Base-by-base conservation (phyloP, 2,888 invertebrate genomes). In the Xestobium rufovillosum region DNA sequence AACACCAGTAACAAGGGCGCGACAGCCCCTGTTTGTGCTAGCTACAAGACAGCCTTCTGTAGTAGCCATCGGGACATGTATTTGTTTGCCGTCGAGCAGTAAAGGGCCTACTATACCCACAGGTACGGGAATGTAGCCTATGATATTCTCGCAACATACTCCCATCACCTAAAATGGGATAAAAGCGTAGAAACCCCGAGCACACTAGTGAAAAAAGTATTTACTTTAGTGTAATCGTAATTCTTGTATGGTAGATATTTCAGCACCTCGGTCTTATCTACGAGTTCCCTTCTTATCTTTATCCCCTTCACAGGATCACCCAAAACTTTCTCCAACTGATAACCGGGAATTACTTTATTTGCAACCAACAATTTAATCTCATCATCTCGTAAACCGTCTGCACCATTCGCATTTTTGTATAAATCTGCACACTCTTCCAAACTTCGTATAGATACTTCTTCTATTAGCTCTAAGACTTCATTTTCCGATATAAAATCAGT, bases 41-140 rank as follows among this genome's bases (percentile, higher is more conserved):
- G 97, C 97, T 0, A 97, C 88, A 34, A 98, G 69, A 36, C 95
- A 96, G 0, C 97, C 97, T 68, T 97, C 97, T 0, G 97, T 98
- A 0, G 97, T 98, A 3, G 97, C 95, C 91, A 98, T 87, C 3
- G 97, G 97, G 36, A 97, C 82, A 66, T 83, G 80, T 55, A 82
- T 83, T 9, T 74, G 60, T 45, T 79, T 73, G 0, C 83, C 88
- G 63, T 96, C 89, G 1, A 96, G 69, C 0, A 81, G 63, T 14
- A 98, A 67, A 0, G 97, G 97, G 0, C 97, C 97, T 2, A 89
- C 96, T 44, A 91, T 80, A 0, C 97, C 97, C 0, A 27, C 80
- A 0, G 97, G 97, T 3, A 97, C 77, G 2, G 96, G 95, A 33
- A 95, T 77, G 62, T 88, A 96, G 0, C 97, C 97, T 12, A 98